Evolutionary conservation across 2,113 vertebrate species (phyloP).

Genomic region (Xiphophorus maculatus): DNA sequence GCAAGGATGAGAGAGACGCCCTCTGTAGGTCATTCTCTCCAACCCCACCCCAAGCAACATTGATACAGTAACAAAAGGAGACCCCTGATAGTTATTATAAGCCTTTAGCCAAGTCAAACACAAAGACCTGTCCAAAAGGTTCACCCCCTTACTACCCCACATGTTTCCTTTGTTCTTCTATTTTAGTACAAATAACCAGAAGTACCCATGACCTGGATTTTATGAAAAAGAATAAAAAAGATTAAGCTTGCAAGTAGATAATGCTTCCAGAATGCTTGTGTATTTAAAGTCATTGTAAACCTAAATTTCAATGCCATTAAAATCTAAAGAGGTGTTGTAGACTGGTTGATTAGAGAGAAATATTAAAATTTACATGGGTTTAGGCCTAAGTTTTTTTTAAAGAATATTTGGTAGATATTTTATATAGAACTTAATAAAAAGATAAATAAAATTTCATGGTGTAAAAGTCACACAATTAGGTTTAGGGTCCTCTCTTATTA

Average conservation of each 20-base stretch:
- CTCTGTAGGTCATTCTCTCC: conserved; percentile 74
- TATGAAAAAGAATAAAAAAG: background rate
- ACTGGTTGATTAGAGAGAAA: too few relatives aligned
- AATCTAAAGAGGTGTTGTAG: too few relatives aligned
- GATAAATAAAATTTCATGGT: background rate
- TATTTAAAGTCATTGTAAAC: background rate
- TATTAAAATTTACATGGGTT: background rate
- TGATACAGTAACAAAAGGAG: conserved; percentile 79
- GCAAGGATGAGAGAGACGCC: conserved; percentile 76
- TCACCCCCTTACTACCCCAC: conserved; percentile 55
- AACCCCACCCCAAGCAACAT: conserved; percentile 44
- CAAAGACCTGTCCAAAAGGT: conserved; percentile 69
- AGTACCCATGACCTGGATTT: background rate
- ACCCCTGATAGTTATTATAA: conserved; percentile 61
- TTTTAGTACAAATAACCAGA: background rate
- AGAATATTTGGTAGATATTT: background rate
- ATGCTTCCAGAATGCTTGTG: background rate
- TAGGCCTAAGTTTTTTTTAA: background rate
- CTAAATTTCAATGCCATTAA: too few relatives aligned
- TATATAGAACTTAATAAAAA: background rate
- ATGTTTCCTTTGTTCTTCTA: conserved; percentile 26
- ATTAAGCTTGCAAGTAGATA: background rate
- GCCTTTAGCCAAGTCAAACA: conserved; percentile 68
- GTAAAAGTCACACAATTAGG: background rate
- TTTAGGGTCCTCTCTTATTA: background rate